Evolutionary conservation across 2,113 vertebrate genomes (phyloP).

Genomic region (Oncorhynchus gorbuscha): DNA sequence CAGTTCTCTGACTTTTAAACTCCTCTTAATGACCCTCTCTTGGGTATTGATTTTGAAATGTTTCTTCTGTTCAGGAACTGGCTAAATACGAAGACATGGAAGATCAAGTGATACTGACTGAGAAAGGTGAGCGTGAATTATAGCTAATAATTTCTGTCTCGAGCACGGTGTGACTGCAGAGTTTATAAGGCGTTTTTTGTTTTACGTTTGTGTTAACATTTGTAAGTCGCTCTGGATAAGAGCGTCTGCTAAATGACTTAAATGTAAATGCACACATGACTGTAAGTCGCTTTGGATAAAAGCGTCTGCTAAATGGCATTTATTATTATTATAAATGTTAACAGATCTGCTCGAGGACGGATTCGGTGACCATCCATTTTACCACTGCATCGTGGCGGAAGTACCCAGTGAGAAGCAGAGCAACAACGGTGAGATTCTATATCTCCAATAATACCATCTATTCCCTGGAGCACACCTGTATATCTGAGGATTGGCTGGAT

Average conservation of each 20-base stretch:
- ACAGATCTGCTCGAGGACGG: constrained; percentile 94
- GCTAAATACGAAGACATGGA: constrained; percentile 97
- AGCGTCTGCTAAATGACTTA: no score
- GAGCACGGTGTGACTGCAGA: neutral
- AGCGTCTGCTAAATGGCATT: no score
- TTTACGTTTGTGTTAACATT: constrained; percentile 46
- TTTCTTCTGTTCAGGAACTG: constrained; percentile 77
- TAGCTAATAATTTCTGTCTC: neutral
- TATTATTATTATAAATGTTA: no score
- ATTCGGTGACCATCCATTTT: constrained; percentile 95
- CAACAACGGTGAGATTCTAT: constrained; percentile 70
- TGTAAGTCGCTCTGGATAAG: no score
- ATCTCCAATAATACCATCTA: no score
- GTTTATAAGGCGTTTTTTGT: neutral
- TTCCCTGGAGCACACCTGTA: no score
- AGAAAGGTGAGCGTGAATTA: constrained; percentile 63
- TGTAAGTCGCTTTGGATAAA: no score
- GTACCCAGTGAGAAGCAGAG: constrained; percentile 81
- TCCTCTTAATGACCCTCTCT: neutral
- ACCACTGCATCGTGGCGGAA: constrained; percentile 93
- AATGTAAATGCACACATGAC: no score
- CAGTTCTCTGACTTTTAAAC: neutral
- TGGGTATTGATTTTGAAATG: neutral
- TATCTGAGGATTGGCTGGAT: no score
- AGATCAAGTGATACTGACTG: constrained; percentile 89